Percentiles rank a stretch among this genome's conserved stretches.
phyloP scores from a whole-genome alignment of 2,113 vertebrate genomes.

The Oreochromis aureus region DNA sequence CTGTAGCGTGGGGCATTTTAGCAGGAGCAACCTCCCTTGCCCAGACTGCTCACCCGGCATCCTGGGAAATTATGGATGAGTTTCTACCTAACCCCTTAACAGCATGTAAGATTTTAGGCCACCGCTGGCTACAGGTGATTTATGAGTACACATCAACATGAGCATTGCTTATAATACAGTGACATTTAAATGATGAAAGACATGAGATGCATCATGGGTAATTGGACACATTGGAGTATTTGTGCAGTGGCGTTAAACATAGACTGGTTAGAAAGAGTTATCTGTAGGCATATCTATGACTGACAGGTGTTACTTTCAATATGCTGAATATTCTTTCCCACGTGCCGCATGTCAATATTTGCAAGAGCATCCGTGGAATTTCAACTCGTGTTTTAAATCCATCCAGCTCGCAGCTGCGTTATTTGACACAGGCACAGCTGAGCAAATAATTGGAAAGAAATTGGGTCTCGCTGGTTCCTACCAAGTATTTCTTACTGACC shows the following conservation, averaged over 20 bases:
- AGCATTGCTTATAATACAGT: slow-evolving; percentile 63
- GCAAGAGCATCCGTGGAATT: not conserved
- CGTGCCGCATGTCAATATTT: not conserved
- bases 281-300: slow-evolving; percentile 11
- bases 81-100: slow-evolving; percentile 48
- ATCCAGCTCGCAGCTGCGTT: not conserved
- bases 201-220: slow-evolving; percentile 46
- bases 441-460: slow-evolving; percentile 42
- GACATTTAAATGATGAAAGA: slow-evolving; percentile 54
- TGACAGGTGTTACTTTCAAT: slow-evolving; percentile 30
- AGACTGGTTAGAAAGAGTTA: not conserved
- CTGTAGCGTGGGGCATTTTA: slow-evolving; percentile 53
- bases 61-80: slow-evolving; percentile 66
- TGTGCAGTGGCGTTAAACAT: slow-evolving; percentile 25
- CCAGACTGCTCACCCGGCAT: slow-evolving; percentile 38
- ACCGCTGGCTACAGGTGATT: slow-evolving; percentile 65
- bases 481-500: slow-evolving; percentile 22
- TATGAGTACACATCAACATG: slow-evolving; percentile 59
- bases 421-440: not conserved
- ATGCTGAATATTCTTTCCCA: not conserved
- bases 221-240: slow-evolving; percentile 41
- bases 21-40: slow-evolving; percentile 36
- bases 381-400: not conserved
- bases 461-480: not conserved
- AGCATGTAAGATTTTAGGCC: slow-evolving; percentile 55